phyloP scores from a whole-genome alignment of 2,888 invertebrate genomes.

The Trissonchulus sp. region DNA sequence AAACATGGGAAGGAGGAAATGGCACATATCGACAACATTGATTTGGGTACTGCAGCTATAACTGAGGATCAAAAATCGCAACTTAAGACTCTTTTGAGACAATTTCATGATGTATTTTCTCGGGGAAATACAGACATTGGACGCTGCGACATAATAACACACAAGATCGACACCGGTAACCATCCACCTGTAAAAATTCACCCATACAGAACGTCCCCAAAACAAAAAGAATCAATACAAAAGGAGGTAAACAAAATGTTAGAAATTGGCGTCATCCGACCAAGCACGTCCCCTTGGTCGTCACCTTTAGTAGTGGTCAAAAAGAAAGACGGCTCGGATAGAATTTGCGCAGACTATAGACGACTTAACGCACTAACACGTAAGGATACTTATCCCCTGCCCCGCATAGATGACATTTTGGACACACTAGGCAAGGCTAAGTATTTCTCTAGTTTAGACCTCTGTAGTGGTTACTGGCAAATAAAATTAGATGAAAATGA shows the following conservation, averaged over 20 bases:
- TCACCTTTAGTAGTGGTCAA: constrained; percentile 47
- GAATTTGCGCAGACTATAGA: constrained; percentile 40
- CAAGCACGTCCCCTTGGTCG: constrained; percentile 46
- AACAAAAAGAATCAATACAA: neutral
- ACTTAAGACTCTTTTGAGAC: neutral
- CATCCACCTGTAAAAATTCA: neutral
- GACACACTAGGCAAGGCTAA: neutral
- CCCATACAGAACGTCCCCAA: neutral
- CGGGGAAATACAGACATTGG: neutral
- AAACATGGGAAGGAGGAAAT: too few relatives aligned
- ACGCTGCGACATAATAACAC: neutral
- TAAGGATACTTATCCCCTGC: constrained; percentile 33
- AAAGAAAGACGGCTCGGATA: constrained; percentile 43
- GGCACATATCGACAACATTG: neutral
- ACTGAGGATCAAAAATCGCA: neutral
- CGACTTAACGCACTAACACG: constrained; percentile 35
- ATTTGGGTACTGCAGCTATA: neutral
- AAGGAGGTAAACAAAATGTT: neutral
- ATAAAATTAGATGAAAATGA: neutral
- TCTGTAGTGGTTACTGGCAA: neutral
- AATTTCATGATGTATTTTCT: neutral
- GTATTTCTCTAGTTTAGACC: neutral
- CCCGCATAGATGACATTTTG: constrained; percentile 31
- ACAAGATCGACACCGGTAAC: neutral
- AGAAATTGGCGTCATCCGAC: constrained; percentile 31